phyloP scores from a whole-genome alignment of 1,140 invertebrate genomes.

The Eulimnadia texana region DNA sequence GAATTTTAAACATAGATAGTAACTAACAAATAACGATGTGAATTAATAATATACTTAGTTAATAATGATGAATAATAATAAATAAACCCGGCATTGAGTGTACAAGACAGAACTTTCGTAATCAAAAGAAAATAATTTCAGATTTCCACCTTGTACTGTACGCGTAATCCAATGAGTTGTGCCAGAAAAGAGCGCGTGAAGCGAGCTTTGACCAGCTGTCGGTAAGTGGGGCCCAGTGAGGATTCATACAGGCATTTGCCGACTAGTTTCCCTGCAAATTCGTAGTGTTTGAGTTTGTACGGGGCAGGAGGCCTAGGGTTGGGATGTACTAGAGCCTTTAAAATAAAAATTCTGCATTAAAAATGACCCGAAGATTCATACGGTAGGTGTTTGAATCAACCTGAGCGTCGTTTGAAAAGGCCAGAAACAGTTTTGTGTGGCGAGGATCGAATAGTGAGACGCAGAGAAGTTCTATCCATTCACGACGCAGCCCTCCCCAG shows the following conservation, averaged over 20 bases:
- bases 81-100: too few species aligned
- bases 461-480: slow-evolving; percentile 87
- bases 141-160: slow-evolving; percentile 87
- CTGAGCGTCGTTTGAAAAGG: slow-evolving; percentile 59
- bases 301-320: slow-evolving; percentile 49
- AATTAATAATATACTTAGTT: too few species aligned
- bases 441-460: slow-evolving; percentile 68
- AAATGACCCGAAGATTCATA: slow-evolving; percentile 12
- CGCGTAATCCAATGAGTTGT: slow-evolving; percentile 78
- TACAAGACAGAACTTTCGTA: too few species aligned
- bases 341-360: slow-evolving; percentile 36
- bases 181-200: slow-evolving; percentile 87
- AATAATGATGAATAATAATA: too few species aligned
- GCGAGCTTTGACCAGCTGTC: slow-evolving; percentile 73
- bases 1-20: too few species aligned
- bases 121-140: too few species aligned
- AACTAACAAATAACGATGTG: too few species aligned
- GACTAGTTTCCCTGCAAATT: slow-evolving; percentile 87
- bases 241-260: slow-evolving; percentile 87
- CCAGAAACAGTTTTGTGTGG: slow-evolving; percentile 57
- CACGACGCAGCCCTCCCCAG: slow-evolving; percentile 79
- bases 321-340: slow-evolving; percentile 78
- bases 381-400: too few species aligned
- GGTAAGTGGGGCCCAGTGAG: slow-evolving; percentile 67
- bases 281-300: slow-evolving; percentile 74